Conservation (phyloP, 2,888 invertebrate genomes). For the Sphaeridia pumilis region DNA sequence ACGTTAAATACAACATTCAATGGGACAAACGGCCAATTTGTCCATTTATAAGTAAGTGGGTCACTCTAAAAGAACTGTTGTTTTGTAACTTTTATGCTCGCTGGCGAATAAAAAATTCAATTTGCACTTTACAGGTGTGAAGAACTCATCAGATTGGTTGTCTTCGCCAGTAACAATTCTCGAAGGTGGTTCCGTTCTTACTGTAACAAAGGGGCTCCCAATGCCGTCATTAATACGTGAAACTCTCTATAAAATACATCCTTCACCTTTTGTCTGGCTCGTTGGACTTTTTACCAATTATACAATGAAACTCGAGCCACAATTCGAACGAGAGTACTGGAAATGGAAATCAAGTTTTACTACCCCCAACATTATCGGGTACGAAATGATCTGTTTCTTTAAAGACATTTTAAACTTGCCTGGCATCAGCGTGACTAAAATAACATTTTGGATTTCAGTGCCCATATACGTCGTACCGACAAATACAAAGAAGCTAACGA, state of each 20-base stretch:
- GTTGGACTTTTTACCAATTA: slow-evolving; percentile 18
- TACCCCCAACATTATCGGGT: too few species aligned
- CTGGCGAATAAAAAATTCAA: too few species aligned
- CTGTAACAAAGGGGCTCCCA: slow-evolving; percentile 17
- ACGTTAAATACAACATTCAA: too few species aligned
- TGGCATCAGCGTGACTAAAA: background rate
- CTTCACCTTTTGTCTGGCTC: slow-evolving; percentile 17
- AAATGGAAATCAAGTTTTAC: background rate
- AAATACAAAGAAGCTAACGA: slow-evolving; percentile 9
- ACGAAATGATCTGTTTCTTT: too few species aligned
- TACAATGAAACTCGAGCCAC: background rate
- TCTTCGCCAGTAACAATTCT: too few species aligned
- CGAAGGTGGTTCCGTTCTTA: too few species aligned
- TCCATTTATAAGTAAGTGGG: slow-evolving; percentile 5
- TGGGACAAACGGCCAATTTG: too few species aligned
- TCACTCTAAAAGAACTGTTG: background rate
- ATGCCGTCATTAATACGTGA: background rate
- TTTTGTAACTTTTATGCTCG: background rate
- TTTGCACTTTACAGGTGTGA: too few species aligned
- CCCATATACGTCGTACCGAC: slow-evolving; percentile 20
- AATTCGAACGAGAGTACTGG: background rate
- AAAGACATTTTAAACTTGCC: too few species aligned
- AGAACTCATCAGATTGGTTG: too few species aligned
- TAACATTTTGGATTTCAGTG: background rate
- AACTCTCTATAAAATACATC: slow-evolving; percentile 1